A percentile compares a stretch with the other conserved stretches of the same genome.
These are phyloP conservation scores for Nicator chloris DNA, from an alignment of 2,113 vertebrate genomes.

Conservation along the genomic window DNA sequence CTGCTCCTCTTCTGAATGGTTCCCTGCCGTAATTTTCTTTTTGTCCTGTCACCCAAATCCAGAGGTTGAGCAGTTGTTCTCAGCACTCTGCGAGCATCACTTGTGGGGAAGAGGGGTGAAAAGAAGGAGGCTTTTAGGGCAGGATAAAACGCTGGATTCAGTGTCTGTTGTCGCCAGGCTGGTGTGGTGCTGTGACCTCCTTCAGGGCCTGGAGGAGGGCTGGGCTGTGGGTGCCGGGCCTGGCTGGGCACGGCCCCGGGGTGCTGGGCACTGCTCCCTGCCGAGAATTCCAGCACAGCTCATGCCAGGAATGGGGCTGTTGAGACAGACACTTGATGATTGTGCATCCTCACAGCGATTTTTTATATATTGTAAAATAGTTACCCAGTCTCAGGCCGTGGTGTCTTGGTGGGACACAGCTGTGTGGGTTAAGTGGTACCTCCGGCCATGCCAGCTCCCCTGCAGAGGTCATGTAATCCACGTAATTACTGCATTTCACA, in stretches of 20 bases:
- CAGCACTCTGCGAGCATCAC: not conserved
- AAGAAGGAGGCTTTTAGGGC: not conserved
- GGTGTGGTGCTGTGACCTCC: rapidly evolving
- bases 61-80: not conserved
- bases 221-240: not conserved
- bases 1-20: not conserved
- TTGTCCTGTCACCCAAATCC: not conserved
- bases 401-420: not conserved
- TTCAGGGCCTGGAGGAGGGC: not conserved
- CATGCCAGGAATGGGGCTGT: not conserved
- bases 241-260: not conserved
- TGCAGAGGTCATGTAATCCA: not conserved
- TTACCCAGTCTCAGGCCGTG: not conserved
- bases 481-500: slow-evolving; percentile 35
- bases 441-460: not conserved
- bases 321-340: not conserved
- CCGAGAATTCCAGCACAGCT: not conserved
- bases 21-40: not conserved
- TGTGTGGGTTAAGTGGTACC: not conserved
- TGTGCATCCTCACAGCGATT: not conserved
- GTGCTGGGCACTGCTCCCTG: not conserved
- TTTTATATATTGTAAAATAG: not conserved
- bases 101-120: not conserved
- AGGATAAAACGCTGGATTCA: not conserved
- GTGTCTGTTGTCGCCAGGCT: not conserved